A percentile compares a stretch with the other conserved stretches of the same genome.
phyloP scores from a whole-genome alignment of 2,113 vertebrate genomes.

The Triplophysa tibetana region DNA sequence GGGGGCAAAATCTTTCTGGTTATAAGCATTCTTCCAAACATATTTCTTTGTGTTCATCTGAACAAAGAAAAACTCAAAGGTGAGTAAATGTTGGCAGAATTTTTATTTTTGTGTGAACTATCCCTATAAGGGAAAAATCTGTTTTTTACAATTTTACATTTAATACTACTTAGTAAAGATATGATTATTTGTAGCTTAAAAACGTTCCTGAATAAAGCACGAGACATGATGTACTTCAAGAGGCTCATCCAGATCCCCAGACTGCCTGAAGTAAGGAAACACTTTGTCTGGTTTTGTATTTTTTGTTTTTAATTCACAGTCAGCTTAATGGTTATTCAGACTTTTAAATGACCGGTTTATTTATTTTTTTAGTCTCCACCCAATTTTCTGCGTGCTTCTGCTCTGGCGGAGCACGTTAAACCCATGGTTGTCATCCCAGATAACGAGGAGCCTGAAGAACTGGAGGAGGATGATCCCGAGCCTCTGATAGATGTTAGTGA shows the following conservation, averaged over 20 bases:
- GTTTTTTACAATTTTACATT: too few relatives aligned
- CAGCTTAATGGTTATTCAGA: neutral
- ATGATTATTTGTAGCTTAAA: conserved; percentile 78
- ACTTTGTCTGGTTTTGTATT: neutral
- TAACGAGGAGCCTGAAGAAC: conserved; percentile 78
- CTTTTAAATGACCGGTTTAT: neutral
- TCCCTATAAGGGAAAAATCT: too few relatives aligned
- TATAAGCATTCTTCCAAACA: too few relatives aligned
- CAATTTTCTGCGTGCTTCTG: conserved; percentile 91
- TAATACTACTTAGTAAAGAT: too few relatives aligned
- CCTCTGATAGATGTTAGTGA: conserved; percentile 86
- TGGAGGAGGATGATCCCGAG: conserved; percentile 86
- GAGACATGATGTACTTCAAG: conserved; percentile 97
- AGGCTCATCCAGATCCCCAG: conserved; percentile 96
- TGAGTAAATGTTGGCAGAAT: too few relatives aligned
- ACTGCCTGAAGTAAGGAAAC: conserved; percentile 86
- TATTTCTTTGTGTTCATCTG: too few relatives aligned
- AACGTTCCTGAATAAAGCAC: conserved; percentile 90
- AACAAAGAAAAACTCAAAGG: too few relatives aligned
- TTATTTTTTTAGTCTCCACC: conserved; percentile 76
- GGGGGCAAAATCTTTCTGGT: too few relatives aligned
- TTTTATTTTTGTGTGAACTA: too few relatives aligned
- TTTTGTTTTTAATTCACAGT: neutral
- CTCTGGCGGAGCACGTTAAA: conserved; percentile 93
- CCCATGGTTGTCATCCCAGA: conserved; percentile 93